Percentiles rank a stretch among this genome's conserved stretches.
Conservation (phyloP, 2,797 vertebrate species). For the Chelon auratus region DNA sequence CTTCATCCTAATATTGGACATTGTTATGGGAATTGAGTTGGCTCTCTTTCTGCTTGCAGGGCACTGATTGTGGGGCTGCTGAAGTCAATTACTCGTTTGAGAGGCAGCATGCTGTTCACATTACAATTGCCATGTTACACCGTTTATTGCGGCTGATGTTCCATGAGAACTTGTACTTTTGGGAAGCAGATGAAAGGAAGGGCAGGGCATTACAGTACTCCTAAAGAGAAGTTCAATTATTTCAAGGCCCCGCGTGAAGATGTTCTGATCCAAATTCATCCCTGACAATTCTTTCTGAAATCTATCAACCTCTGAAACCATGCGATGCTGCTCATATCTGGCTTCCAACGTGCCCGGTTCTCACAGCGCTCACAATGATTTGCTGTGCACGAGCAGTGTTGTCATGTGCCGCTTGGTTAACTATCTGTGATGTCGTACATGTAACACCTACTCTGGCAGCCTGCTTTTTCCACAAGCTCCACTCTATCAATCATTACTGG, state of each 20-base stretch:
- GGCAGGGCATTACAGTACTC: slow-evolving; percentile 53
- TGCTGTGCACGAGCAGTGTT: slow-evolving; percentile 10
- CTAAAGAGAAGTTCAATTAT: slow-evolving; percentile 66
- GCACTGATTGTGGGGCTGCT: slow-evolving; percentile 65
- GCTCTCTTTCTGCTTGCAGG: slow-evolving; percentile 53
- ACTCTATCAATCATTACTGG: slow-evolving; percentile 73
- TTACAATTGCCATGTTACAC: slow-evolving; percentile 74
- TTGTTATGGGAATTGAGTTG: slow-evolving; percentile 31
- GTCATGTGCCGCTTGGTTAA: slow-evolving; percentile 56
- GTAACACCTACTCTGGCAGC: slow-evolving; percentile 71
- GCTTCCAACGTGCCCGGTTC: slow-evolving; percentile 32
- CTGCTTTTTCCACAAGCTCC: slow-evolving; percentile 62
- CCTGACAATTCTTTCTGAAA: slow-evolving; percentile 64
- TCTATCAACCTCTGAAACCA: slow-evolving; percentile 57
- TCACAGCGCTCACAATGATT: slow-evolving; percentile 47
- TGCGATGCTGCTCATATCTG: slow-evolving; percentile 41
- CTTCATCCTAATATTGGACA: slow-evolving; percentile 37
- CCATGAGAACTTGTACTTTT: slow-evolving; percentile 73
- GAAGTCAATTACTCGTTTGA: slow-evolving; percentile 75
- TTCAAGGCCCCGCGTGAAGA: slow-evolving; percentile 63
- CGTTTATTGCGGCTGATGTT: slow-evolving; percentile 71
- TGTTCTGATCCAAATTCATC: slow-evolving; percentile 65
- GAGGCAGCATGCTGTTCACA: slow-evolving; percentile 78
- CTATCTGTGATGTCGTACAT: slow-evolving; percentile 58
- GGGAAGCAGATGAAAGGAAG: slow-evolving; percentile 74